Conservation (phyloP, 1,140 invertebrate species). For the Stegodyphus dumicola region DNA sequence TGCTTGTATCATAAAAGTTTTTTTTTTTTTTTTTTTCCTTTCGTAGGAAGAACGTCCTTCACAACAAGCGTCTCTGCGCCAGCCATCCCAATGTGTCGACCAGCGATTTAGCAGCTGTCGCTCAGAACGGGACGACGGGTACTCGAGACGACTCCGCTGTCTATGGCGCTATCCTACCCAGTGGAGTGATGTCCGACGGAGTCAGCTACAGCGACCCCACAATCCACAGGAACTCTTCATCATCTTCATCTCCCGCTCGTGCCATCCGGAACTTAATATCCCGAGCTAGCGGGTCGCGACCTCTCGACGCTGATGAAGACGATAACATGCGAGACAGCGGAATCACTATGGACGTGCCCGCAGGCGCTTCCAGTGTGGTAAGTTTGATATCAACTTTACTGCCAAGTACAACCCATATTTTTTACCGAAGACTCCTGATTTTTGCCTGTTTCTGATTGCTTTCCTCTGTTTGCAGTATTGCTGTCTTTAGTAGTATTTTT, state of each 20-base stretch:
- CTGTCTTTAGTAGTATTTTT: no score
- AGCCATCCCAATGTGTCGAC: constrained; percentile 65
- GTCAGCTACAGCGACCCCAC: constrained; percentile 73
- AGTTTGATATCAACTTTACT: neutral
- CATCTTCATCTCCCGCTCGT: constrained; percentile 33
- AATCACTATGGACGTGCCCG: constrained; percentile 32
- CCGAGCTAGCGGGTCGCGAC: neutral
- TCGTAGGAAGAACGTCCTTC: constrained; percentile 29
- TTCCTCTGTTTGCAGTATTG: no score
- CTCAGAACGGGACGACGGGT: neutral
- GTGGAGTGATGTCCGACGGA: constrained; percentile 78
- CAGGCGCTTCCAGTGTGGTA: neutral
- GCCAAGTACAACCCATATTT: no score
- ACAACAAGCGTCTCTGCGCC: constrained; percentile 61
- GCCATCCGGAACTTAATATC: neutral
- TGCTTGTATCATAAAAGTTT: no score
- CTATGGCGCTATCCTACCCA: constrained; percentile 72
- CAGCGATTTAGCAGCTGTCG: constrained; percentile 70
- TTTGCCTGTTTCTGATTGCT: no score
- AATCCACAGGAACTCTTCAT: constrained; percentile 63
- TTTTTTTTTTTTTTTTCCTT: neutral
- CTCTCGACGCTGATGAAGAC: constrained; percentile 11
- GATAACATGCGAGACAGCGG: constrained; percentile 46
- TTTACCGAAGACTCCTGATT: no score
- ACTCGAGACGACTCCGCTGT: constrained; percentile 74